Conservation (phyloP, 1,140 invertebrate genomes). For the Megathymus violae region DNA sequence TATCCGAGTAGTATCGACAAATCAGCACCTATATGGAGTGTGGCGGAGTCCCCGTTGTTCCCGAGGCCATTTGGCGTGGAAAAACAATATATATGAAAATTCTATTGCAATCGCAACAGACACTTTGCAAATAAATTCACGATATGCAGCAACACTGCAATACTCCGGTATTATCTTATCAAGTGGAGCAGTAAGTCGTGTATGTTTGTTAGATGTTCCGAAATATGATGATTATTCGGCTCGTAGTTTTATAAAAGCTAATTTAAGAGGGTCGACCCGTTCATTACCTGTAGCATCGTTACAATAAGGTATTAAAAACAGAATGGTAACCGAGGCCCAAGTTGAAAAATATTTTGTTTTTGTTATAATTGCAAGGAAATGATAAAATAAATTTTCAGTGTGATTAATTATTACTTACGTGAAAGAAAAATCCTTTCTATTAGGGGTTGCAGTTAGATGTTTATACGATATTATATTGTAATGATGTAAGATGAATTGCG, state of each 20-base stretch:
- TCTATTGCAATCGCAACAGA: slow-evolving; percentile 20
- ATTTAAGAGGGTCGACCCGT: background rate
- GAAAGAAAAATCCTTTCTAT: no score
- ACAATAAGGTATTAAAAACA: no score
- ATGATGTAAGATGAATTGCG: no score
- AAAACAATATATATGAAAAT: slow-evolving; percentile 40
- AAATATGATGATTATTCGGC: background rate
- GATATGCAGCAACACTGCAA: slow-evolving; percentile 6
- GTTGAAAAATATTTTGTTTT: no score
- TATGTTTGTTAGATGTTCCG: background rate
- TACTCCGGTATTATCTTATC: background rate
- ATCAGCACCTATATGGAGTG: slow-evolving; percentile 21
- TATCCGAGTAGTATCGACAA: slow-evolving; percentile 2
- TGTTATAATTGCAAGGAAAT: no score
- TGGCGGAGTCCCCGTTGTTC: background rate
- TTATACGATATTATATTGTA: no score
- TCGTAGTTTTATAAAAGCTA: background rate
- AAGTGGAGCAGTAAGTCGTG: slow-evolving; percentile 2
- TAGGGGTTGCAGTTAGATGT: no score
- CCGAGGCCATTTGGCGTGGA: slow-evolving; percentile 25
- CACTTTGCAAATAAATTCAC: slow-evolving; percentile 12
- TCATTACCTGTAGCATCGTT: no score
- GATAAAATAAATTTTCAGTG: no score
- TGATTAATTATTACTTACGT: no score
- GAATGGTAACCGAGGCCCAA: no score